These are phyloP conservation scores for Uromys caudimaculatus DNA, from an alignment of 2,797 vertebrate species.

Conservation along the genomic window DNA sequence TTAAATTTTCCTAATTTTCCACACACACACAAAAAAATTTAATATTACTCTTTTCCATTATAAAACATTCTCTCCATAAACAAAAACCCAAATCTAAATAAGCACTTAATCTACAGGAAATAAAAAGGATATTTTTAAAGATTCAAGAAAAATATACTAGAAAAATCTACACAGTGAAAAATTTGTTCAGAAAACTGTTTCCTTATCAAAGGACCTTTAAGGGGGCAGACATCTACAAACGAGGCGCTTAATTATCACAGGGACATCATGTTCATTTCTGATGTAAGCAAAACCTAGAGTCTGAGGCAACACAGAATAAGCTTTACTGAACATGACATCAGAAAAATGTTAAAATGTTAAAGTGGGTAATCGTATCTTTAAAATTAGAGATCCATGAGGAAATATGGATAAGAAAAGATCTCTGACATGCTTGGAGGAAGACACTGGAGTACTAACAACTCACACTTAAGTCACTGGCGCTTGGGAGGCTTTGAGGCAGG, in stretches of 20 bases:
- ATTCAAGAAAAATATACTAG: not conserved
- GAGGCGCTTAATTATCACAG: not conserved
- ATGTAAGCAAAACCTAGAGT: not conserved
- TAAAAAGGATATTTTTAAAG: not conserved
- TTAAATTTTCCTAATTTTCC: not conserved
- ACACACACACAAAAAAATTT: not conserved
- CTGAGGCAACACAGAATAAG: not conserved
- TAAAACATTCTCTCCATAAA: not conserved
- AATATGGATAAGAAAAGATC: not conserved
- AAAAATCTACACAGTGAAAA: not conserved
- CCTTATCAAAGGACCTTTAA: not conserved
- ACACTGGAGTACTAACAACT: not conserved
- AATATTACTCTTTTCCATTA: not conserved
- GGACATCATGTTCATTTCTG: not conserved
- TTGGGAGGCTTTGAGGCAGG: not conserved
- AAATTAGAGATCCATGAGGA: not conserved
- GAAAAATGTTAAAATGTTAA: not conserved
- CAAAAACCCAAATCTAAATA: not conserved
- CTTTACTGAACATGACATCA: not conserved
- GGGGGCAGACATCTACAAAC: not conserved
- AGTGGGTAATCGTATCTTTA: not conserved
- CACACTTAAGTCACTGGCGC: not conserved
- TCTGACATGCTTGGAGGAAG: conserved; percentile 19
- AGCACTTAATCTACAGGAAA: not conserved
- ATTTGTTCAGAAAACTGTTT: not conserved